phyloP scores from a whole-genome alignment of 2,888 invertebrate genomes.

The Glyphotaelius pellucidus region DNA sequence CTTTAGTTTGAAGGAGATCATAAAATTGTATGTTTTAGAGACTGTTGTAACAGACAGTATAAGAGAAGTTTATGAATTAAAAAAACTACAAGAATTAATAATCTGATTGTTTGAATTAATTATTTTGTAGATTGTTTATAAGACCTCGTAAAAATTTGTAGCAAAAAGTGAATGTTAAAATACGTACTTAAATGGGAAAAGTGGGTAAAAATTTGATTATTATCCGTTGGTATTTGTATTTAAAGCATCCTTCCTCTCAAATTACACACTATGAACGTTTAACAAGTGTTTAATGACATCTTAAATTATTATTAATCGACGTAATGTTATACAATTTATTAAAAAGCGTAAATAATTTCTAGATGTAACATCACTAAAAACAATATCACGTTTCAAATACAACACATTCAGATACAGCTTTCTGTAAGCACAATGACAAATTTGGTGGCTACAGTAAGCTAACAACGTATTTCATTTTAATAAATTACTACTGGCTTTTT shows the following conservation, averaged over 20 bases:
- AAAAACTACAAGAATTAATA: not conserved
- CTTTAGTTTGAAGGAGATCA: not conserved
- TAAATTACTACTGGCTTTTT: conserved; percentile 37
- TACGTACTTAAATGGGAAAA: not conserved
- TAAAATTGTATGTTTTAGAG: not conserved
- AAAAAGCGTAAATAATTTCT: conserved; percentile 6
- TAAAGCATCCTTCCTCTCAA: not conserved
- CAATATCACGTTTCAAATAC: conserved; percentile 56
- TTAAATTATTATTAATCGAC: not conserved
- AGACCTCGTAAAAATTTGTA: not conserved
- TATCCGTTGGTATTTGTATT: not conserved
- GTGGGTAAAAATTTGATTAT: not conserved
- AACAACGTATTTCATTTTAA: conserved; percentile 33
- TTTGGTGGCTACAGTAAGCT: conserved; percentile 38
- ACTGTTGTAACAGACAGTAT: not conserved
- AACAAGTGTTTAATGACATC: not conserved
- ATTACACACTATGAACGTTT: not conserved
- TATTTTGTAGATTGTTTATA: not conserved
- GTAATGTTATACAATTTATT: not conserved
- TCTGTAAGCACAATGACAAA: conserved; percentile 44
- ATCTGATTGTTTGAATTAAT: not conserved
- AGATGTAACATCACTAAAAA: conserved; percentile 36
- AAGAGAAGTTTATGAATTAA: not conserved
- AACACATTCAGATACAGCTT: conserved; percentile 44
- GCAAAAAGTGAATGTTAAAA: not conserved